These are phyloP conservation scores for Leucophenga maculata DNA, from an alignment of 2,888 invertebrate genomes.

Conservation along the genomic window DNA sequence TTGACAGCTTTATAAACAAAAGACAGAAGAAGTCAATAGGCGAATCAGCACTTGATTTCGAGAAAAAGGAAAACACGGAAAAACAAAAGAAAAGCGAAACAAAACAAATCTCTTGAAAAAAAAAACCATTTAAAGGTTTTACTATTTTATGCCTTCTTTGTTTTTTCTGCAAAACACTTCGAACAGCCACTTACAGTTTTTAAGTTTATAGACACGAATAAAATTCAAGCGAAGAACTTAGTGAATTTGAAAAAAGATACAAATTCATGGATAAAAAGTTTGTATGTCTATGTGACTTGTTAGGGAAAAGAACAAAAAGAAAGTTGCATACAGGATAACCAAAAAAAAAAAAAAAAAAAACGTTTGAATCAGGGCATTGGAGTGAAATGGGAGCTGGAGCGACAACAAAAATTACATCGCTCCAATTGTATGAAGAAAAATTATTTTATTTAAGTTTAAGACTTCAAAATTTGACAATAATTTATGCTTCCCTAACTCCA, in stretches of 20 bases:
- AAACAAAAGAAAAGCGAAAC: conserved; percentile 24
- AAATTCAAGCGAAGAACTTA: conserved; percentile 32
- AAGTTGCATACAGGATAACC: background rate
- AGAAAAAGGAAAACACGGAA: conserved; percentile 23
- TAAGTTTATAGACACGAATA: conserved; percentile 49
- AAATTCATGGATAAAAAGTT: conserved; percentile 35
- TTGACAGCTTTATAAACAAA: conserved; percentile 37
- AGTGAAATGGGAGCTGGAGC: no score
- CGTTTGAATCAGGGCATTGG: no score
- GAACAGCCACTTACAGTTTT: no score
- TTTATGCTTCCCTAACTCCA: no score
- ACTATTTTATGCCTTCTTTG: no score
- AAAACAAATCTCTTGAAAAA: conserved; percentile 33
- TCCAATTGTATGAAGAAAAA: no score
- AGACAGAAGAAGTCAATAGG: conserved; percentile 43
- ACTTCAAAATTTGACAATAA: no score
- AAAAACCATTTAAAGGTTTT: no score
- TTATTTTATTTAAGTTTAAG: no score
- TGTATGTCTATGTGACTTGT: background rate
- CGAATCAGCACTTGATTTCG: conserved; percentile 39
- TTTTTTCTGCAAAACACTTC: no score
- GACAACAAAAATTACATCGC: no score
- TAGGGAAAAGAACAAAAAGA: conserved; percentile 18
- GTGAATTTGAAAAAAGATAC: conserved; percentile 15
- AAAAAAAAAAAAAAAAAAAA: no score